phyloP scores from a whole-genome alignment of 2,888 invertebrate genomes.

The Leptopilina myrica region DNA sequence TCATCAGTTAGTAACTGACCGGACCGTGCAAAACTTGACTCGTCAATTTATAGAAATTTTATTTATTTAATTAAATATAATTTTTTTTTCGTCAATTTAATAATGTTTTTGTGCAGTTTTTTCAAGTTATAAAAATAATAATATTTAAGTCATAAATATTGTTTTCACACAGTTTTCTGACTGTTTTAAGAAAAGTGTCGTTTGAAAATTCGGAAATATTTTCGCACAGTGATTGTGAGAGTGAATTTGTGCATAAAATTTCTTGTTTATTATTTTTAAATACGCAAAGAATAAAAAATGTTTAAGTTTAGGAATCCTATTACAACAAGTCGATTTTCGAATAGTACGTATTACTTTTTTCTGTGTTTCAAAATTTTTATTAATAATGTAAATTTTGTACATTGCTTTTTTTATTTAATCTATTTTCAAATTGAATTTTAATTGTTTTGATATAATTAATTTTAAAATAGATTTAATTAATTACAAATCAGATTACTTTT shows the following conservation, averaged over 20 bases:
- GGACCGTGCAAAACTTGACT: constrained; percentile 14
- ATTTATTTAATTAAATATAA: neutral
- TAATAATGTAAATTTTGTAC: neutral
- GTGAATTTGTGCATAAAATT: neutral
- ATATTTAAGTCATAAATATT: neutral
- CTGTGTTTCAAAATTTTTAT: neutral
- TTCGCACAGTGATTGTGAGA: neutral
- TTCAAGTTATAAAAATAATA: neutral
- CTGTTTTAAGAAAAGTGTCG: neutral
- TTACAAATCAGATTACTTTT: too few species aligned
- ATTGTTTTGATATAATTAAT: too few species aligned
- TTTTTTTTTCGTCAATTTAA: too few species aligned
- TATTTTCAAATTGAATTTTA: too few species aligned
- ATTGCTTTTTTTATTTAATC: too few species aligned
- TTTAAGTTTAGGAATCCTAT: neutral
- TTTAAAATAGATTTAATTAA: too few species aligned
- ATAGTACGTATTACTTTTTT: neutral
- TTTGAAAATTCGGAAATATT: neutral
- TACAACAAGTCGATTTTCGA: neutral
- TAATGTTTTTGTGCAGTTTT: neutral
- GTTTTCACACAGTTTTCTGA: neutral
- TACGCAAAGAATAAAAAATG: neutral
- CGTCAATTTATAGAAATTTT: neutral
- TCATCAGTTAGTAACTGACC: constrained; percentile 16
- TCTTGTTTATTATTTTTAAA: neutral